These are phyloP conservation scores for Scaptomyza tumidula DNA, from an alignment of 2,888 invertebrate genomes.

Conservation along the genomic window DNA sequence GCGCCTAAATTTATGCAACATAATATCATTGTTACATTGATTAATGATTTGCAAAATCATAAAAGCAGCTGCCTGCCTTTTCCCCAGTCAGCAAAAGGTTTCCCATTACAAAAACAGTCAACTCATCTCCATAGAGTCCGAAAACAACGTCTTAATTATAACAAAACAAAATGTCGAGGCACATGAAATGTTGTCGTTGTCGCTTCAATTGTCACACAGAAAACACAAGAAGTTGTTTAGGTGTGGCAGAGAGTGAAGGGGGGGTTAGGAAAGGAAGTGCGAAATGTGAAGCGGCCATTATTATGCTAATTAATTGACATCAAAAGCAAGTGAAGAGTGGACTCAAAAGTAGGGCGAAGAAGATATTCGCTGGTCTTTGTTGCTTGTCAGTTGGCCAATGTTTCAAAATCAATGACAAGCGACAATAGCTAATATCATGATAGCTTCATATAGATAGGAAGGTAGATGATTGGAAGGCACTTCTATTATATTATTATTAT, in stretches of 20 bases:
- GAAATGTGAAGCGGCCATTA: slow-evolving; percentile 79
- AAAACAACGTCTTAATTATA: slow-evolving; percentile 70
- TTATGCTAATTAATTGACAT: slow-evolving; percentile 81
- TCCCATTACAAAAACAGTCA: slow-evolving; percentile 72
- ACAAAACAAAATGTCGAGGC: slow-evolving; percentile 69
- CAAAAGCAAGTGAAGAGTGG: slow-evolving; percentile 50
- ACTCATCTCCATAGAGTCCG: slow-evolving; percentile 50
- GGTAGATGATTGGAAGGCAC: slow-evolving; percentile 4
- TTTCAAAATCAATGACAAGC: slow-evolving; percentile 72
- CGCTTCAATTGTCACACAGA: slow-evolving; percentile 66
- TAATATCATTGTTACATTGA: slow-evolving; percentile 80
- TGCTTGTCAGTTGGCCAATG: slow-evolving; percentile 38
- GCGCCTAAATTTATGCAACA: slow-evolving; percentile 70
- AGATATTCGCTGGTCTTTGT: slow-evolving; percentile 44
- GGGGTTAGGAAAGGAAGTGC: slow-evolving; percentile 36
- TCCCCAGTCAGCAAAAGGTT: slow-evolving; percentile 44
- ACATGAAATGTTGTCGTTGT: slow-evolving; percentile 64
- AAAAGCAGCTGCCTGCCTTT: slow-evolving; percentile 51
- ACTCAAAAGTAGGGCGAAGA: slow-evolving; percentile 1
- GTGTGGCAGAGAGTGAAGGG: not conserved
- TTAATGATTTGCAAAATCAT: slow-evolving; percentile 80
- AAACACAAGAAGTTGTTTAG: not conserved
- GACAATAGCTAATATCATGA: slow-evolving; percentile 60
- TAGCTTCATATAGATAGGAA: slow-evolving; percentile 4
- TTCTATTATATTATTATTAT: slow-evolving; percentile 37